Evolutionary conservation across 2,113 vertebrate species (phyloP).

Genomic region (Anhinga rufa): DNA sequence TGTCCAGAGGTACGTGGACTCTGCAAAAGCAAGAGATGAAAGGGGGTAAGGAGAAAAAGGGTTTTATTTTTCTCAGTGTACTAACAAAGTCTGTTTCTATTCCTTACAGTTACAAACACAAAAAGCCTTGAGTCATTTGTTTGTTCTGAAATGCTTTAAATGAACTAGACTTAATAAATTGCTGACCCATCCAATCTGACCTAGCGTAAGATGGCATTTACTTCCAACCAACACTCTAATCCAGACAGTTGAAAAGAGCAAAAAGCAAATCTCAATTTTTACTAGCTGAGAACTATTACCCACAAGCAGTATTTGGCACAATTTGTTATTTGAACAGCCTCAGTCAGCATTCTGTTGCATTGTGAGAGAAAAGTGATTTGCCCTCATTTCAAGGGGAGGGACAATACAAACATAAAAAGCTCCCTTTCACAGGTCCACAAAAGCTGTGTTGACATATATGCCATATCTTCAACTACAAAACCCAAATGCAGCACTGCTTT

Average conservation of each 20-base stretch:
- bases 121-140: neutral
- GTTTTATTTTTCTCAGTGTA: neutral
- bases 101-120: neutral
- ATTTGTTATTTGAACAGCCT: neutral
- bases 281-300: neutral
- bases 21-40: neutral
- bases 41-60: neutral
- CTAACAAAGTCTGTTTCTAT: neutral
- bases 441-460: neutral
- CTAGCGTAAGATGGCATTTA: neutral
- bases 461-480: neutral
- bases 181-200: neutral
- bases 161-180: neutral
- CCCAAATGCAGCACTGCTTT: neutral
- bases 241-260: neutral
- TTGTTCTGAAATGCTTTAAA: neutral
- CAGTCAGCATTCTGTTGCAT: neutral
- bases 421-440: neutral
- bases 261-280: neutral
- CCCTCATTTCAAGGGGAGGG: neutral
- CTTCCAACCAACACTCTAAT: neutral
- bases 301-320: neutral
- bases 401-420: neutral
- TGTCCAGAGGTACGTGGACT: neutral
- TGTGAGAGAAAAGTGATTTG: neutral